phyloP scores from a whole-genome alignment of 2,888 invertebrate genomes.

The Plagodis pulveraria region DNA sequence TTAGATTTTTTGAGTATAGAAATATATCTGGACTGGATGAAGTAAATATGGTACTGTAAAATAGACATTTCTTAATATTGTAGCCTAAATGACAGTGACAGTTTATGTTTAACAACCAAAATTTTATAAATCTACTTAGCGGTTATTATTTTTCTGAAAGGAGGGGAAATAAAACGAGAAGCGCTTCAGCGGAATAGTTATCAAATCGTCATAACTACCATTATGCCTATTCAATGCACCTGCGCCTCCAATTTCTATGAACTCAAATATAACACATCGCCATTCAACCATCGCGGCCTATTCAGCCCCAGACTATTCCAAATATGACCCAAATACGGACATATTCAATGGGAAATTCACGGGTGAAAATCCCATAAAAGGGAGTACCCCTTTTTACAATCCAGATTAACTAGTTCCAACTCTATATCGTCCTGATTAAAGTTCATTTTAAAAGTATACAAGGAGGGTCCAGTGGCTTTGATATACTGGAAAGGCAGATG shows the following conservation, averaged over 20 bases:
- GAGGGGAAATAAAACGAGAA: neutral
- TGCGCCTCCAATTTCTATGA: slow-evolving; percentile 28
- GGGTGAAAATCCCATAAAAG: slow-evolving; percentile 43
- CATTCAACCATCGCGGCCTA: slow-evolving; percentile 42
- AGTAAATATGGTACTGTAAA: too few species aligned
- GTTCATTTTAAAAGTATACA: neutral
- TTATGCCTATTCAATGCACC: slow-evolving; percentile 23
- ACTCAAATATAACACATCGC: slow-evolving; percentile 23
- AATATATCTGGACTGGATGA: too few species aligned
- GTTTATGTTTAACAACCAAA: neutral
- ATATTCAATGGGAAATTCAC: slow-evolving; percentile 37
- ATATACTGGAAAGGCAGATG: slow-evolving; percentile 23
- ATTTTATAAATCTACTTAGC: neutral
- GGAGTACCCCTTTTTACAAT: slow-evolving; percentile 18
- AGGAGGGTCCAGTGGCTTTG: slow-evolving; percentile 18
- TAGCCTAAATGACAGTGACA: too few species aligned
- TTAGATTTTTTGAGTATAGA: too few species aligned
- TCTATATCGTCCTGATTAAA: slow-evolving; percentile 9
- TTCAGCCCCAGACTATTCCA: slow-evolving; percentile 51
- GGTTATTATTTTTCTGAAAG: neutral
- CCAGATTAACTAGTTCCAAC: slow-evolving; percentile 5
- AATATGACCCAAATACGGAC: slow-evolving; percentile 57
- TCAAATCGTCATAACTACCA: slow-evolving; percentile 3
- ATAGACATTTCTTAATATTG: too few species aligned
- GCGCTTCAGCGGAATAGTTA: neutral